phyloP scores from a whole-genome alignment of 2,888 invertebrate genomes.

The Athripsodes cinereus region DNA sequence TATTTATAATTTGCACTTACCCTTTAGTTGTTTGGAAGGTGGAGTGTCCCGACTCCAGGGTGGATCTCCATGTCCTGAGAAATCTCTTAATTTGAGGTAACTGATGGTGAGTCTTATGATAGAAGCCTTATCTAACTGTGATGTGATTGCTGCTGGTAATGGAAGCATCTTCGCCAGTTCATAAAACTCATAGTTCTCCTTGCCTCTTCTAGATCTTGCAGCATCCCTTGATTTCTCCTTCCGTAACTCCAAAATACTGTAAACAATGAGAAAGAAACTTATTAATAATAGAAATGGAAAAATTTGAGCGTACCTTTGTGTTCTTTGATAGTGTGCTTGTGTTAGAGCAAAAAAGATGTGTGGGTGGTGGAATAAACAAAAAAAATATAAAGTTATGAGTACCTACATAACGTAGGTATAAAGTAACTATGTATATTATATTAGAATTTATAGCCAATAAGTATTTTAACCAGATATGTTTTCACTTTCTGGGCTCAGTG shows the following conservation, averaged over 20 bases:
- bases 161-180: conserved; percentile 93
- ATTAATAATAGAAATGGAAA: too few species aligned
- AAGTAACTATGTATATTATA: too few species aligned
- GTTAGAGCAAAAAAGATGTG: too few species aligned
- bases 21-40: conserved; percentile 74
- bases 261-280: conserved; percentile 35
- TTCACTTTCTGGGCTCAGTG: too few species aligned
- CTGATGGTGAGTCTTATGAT: conserved; percentile 95
- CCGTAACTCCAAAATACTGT: conserved; percentile 86
- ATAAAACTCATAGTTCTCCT: conserved; percentile 95
- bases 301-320: too few species aligned
- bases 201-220: conserved; percentile 83
- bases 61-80: conserved; percentile 92
- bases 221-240: conserved; percentile 94
- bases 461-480: too few species aligned
- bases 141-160: conserved; percentile 84
- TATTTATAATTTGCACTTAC: conserved; percentile 48
- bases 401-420: too few species aligned
- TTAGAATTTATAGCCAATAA: too few species aligned
- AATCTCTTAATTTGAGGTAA: conserved; percentile 90
- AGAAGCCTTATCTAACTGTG: conserved; percentile 92
- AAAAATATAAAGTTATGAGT: too few species aligned
- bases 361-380: too few species aligned
- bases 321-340: too few species aligned
- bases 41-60: conserved; percentile 87